Evolutionary conservation across 2,888 invertebrate species (phyloP).

Genomic region (Cerceris ruficornis): DNA sequence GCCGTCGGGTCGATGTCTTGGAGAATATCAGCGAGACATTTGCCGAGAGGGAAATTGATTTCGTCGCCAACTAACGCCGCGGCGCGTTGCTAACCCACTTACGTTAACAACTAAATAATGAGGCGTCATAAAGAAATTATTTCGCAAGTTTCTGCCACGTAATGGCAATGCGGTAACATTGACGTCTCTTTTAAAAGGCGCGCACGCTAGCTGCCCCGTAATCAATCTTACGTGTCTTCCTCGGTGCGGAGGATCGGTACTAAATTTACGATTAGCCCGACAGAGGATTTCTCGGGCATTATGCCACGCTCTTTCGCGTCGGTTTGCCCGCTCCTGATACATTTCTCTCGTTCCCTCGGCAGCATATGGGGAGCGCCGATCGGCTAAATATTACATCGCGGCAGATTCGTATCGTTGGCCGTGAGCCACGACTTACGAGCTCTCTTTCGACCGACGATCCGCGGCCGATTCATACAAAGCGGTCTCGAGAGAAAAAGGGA

Average conservation of each 20-base stretch:
- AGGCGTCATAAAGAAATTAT: slow-evolving; percentile 16
- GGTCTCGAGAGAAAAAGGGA: slow-evolving; percentile 11
- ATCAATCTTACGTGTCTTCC: slow-evolving; percentile 45
- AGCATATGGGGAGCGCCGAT: slow-evolving; percentile 72
- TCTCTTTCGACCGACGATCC: slow-evolving; percentile 54
- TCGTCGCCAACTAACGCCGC: neutral
- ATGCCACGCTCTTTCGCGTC: slow-evolving; percentile 26
- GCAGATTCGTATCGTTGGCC: slow-evolving; percentile 70
- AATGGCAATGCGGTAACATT: slow-evolving; percentile 7
- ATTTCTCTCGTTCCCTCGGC: slow-evolving; percentile 61
- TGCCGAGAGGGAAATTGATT: neutral
- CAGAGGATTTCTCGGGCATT: slow-evolving; percentile 48
- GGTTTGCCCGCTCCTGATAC: slow-evolving; percentile 35
- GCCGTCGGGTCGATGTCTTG: no score
- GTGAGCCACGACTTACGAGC: slow-evolving; percentile 65
- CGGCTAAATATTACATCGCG: slow-evolving; percentile 72
- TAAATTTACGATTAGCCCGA: slow-evolving; percentile 57
- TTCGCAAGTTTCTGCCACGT: slow-evolving; percentile 16
- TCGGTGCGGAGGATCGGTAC: slow-evolving; percentile 33
- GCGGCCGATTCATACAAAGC: slow-evolving; percentile 57
- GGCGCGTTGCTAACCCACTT: slow-evolving; percentile 5
- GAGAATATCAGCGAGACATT: no score
- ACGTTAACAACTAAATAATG: neutral
- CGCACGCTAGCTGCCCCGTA: slow-evolving; percentile 8
- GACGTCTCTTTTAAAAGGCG: slow-evolving; percentile 22